Conservation (phyloP, 2,113 vertebrate species). For the Clarias magur region DNA sequence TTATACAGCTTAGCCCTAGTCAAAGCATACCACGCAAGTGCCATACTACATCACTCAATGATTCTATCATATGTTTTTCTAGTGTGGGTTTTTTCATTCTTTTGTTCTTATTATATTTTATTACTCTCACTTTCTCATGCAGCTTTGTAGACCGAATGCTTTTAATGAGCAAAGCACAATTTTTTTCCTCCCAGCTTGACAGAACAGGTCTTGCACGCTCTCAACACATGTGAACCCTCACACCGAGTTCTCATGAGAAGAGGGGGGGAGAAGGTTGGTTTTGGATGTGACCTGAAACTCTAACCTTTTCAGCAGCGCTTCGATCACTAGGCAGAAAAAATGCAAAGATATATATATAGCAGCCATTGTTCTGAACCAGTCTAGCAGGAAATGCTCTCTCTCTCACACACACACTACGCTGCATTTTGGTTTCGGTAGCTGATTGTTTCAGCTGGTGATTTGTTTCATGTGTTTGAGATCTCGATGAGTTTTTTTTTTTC, state of each 20-base stretch:
- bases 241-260: not conserved
- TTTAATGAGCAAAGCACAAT: not conserved
- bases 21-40: not conserved
- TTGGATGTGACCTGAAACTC: slow-evolving; percentile 21
- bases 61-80: not conserved
- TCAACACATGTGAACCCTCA: not conserved
- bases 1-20: not conserved
- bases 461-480: not conserved
- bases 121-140: not conserved
- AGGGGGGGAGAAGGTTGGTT: slow-evolving; percentile 8
- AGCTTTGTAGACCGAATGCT: not conserved
- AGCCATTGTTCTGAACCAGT: slow-evolving; percentile 37
- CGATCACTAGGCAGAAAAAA: slow-evolving; percentile 6
- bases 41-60: slow-evolving; percentile 24
- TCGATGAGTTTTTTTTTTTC: not conserved
- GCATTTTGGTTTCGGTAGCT: slow-evolving; percentile 40
- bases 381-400: not conserved
- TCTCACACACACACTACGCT: not conserved
- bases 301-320: slow-evolving; percentile 22
- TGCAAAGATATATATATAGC: slow-evolving; percentile 20
- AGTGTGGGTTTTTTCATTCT: not conserved
- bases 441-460: slow-evolving; percentile 10
- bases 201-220: not conserved
- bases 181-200: not conserved
- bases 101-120: not conserved